Conservation (phyloP, 2,797 vertebrate species). For the Phataginus tetradactyla region DNA sequence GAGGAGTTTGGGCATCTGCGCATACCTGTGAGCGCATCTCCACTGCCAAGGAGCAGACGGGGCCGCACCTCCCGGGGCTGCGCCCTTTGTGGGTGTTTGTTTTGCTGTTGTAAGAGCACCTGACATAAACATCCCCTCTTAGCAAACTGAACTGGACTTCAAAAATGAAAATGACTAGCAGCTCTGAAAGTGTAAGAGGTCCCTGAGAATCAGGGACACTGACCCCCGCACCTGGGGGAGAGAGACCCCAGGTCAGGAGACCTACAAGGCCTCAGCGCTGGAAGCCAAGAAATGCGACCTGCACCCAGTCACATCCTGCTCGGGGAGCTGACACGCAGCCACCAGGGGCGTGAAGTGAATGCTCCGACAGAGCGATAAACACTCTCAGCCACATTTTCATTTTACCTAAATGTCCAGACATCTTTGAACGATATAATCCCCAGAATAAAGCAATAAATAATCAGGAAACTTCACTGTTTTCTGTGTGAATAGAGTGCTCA, state of each 20-base stretch:
- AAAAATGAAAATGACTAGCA: not conserved
- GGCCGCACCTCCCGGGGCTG: not conserved
- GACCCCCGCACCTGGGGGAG: fast-evolving
- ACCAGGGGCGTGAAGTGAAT: too few species aligned
- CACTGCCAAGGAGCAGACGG: not conserved
- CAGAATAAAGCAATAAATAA: not conserved
- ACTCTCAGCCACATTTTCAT: not conserved
- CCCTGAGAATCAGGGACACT: too few species aligned
- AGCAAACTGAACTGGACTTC: not conserved
- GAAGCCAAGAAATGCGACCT: fast-evolving
- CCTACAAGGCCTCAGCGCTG: fast-evolving
- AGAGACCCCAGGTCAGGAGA: fast-evolving
- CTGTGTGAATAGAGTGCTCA: not conserved
- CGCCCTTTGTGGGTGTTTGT: fast-evolving
- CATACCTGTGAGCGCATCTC: fast-evolving
- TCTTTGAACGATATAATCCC: not conserved
- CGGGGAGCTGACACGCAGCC: too few species aligned
- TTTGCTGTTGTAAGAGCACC: not conserved
- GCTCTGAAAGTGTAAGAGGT: not conserved
- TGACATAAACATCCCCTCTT: not conserved
- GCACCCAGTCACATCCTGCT: not conserved
- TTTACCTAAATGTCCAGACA: not conserved
- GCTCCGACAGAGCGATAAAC: not conserved
- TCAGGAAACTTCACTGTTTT: not conserved
- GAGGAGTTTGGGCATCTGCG: not conserved